A percentile compares a stretch with the other conserved stretches of the same genome.
phyloP scores from a whole-genome alignment of 2,797 vertebrate genomes.

The Dryobates pubescens region DNA sequence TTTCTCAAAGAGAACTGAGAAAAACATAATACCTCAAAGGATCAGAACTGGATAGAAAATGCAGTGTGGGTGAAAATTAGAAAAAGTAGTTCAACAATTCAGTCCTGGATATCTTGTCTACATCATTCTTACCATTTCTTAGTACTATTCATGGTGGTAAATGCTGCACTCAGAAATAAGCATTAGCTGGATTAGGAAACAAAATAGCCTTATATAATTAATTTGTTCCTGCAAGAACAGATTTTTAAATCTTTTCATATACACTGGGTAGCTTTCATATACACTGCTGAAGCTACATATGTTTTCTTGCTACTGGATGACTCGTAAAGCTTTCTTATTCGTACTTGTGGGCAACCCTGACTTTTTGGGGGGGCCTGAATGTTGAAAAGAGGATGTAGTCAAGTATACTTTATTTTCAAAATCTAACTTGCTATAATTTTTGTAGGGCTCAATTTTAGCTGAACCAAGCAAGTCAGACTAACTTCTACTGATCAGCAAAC shows the following conservation, averaged over 20 bases:
- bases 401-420: not conserved
- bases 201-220: not conserved
- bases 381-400: not conserved
- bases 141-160: not conserved
- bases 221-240: not conserved
- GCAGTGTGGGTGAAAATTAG: not conserved
- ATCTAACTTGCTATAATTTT: not conserved
- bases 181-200: not conserved
- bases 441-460: not conserved
- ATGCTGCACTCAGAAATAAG: not conserved
- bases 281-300: not conserved
- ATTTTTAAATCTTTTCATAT: not conserved
- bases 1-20: not conserved
- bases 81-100: not conserved
- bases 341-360: not conserved
- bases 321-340: not conserved
- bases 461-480: not conserved
- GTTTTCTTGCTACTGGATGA: not conserved
- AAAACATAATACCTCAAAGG: not conserved
- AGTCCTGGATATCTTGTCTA: not conserved
- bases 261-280: not conserved
- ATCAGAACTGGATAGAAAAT: not conserved
- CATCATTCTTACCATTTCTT: not conserved
- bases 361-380: not conserved
- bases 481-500: not conserved